A percentile compares a stretch with the other conserved stretches of the same genome.
Conservation (phyloP, 1,140 invertebrate species). For the Atopsyche davidsoni region DNA sequence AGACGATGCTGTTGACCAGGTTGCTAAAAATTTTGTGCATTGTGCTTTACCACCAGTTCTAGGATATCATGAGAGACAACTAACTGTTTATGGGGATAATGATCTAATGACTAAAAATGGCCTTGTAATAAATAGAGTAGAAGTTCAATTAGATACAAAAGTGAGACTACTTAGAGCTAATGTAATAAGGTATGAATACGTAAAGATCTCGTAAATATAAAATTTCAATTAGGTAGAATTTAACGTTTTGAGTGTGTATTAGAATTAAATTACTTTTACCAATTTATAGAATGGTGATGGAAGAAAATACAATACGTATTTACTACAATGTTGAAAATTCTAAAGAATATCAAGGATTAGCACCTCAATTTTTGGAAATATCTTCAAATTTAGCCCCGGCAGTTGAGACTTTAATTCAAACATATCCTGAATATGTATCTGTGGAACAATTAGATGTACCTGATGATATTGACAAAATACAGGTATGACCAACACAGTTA, state of each 20-base stretch:
- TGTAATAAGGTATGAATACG: conserved; percentile 52
- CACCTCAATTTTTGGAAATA: conserved; percentile 73
- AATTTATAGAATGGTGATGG: conserved; percentile 58
- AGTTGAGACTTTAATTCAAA: conserved; percentile 62
- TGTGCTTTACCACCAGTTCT: conserved; percentile 82
- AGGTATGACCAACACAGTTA: conserved; percentile 29
- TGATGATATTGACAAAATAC: conserved; percentile 55
- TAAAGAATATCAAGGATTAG: conserved; percentile 74
- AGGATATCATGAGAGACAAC: conserved; percentile 54
- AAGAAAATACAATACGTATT: conserved; percentile 58
- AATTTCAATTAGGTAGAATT: not conserved
- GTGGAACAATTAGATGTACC: conserved; percentile 66
- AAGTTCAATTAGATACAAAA: conserved; percentile 61
- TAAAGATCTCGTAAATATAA: not conserved
- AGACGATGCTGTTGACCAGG: conserved; percentile 78
- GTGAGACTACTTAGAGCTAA: conserved; percentile 67
- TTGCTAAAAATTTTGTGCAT: conserved; percentile 76
- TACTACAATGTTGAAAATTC: conserved; percentile 83
- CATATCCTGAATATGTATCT: conserved; percentile 70
- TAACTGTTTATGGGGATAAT: conserved; percentile 63
- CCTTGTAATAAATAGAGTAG: conserved; percentile 54
- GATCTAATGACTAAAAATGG: conserved; percentile 61
- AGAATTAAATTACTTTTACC: conserved; percentile 26
- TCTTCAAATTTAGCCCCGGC: conserved; percentile 56
- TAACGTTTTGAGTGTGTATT: conserved; percentile 2